Conservation (phyloP, 2,888 invertebrate species). For the Parnassius glacialis region DNA sequence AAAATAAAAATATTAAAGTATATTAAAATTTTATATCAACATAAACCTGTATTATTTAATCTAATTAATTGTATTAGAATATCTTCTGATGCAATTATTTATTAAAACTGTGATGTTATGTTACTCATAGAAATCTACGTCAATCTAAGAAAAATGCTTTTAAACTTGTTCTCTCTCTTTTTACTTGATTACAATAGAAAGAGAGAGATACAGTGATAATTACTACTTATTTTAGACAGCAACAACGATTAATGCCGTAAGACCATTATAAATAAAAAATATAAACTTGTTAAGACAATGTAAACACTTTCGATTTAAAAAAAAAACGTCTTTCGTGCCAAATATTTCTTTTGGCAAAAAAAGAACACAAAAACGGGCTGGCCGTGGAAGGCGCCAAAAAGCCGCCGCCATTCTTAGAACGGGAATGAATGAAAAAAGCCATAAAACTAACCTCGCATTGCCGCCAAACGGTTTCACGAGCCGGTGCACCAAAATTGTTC, state of each 20-base stretch:
- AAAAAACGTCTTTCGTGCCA: slow-evolving; percentile 41
- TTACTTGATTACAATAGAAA: no score
- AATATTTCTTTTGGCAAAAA: slow-evolving; percentile 41
- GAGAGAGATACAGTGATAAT: no score
- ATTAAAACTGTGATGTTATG: no score
- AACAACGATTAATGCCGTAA: no score
- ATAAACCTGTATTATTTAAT: background rate
- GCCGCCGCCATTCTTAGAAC: slow-evolving; percentile 71
- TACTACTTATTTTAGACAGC: no score
- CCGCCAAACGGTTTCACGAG: slow-evolving; percentile 75
- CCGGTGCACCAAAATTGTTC: slow-evolving; percentile 66
- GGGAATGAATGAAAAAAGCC: slow-evolving; percentile 69
- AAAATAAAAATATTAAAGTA: no score
- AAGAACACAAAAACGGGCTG: slow-evolving; percentile 44
- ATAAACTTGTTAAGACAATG: slow-evolving; percentile 5
- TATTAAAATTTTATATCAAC: background rate
- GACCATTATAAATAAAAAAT: background rate
- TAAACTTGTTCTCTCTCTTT: no score
- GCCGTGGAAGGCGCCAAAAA: slow-evolving; percentile 72
- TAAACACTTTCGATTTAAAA: slow-evolving; percentile 15
- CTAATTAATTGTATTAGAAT: no score
- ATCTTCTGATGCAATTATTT: no score
- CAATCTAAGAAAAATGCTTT: no score
- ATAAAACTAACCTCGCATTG: slow-evolving; percentile 52
- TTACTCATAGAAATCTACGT: no score